Conservation (phyloP, 2,888 invertebrate genomes). For the Torymus texanus region DNA sequence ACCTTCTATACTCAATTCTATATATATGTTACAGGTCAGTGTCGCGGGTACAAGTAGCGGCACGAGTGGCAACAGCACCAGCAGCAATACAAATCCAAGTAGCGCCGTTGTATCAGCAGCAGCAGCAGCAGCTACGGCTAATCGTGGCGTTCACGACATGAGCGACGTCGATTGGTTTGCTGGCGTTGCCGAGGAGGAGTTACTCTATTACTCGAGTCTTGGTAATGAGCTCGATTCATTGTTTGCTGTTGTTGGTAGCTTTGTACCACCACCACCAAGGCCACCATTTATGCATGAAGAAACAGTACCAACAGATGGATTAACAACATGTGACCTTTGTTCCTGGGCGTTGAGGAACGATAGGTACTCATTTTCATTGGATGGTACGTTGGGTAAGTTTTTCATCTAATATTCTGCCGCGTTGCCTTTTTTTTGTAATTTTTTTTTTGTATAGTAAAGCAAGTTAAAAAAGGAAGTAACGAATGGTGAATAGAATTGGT, state of each 20-base stretch:
- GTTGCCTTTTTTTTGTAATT: too few species aligned
- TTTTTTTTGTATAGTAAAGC: not conserved
- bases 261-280: constrained; percentile 83
- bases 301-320: constrained; percentile 80
- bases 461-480: too few species aligned
- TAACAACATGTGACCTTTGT: constrained; percentile 85
- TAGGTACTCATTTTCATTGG: constrained; percentile 78
- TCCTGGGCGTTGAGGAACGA: constrained; percentile 82
- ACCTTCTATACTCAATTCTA: too few species aligned
- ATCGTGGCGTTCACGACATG: constrained; percentile 12
- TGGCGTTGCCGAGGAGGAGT: constrained; percentile 73
- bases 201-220: constrained; percentile 71
- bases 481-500: too few species aligned
- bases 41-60: constrained; percentile 64
- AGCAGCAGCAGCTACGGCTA: constrained; percentile 15
- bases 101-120: not conserved
- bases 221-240: constrained; percentile 72
- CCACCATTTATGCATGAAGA: constrained; percentile 81
- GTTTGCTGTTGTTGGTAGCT: constrained; percentile 76
- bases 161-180: constrained; percentile 74
- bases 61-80: constrained; percentile 28
- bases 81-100: not conserved
- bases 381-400: constrained; percentile 79
- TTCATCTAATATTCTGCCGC: too few species aligned
- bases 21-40: constrained; percentile 63